phyloP scores from a whole-genome alignment of 1,140 invertebrate genomes.

The Zaprionus davidi region DNA sequence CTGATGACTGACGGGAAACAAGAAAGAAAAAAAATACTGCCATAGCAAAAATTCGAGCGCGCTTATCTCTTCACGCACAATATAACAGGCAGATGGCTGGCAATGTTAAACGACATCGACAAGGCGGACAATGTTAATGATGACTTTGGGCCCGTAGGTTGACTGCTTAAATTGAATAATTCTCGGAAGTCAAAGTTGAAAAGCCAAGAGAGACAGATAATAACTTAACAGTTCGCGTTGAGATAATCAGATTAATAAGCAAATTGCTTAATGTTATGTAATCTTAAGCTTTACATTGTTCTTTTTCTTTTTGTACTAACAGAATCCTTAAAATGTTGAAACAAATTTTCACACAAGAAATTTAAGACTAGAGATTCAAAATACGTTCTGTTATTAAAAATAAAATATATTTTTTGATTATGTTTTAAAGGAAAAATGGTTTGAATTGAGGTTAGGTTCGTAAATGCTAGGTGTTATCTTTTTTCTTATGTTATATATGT shows the following conservation, averaged over 20 bases:
- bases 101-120: conserved; percentile 50
- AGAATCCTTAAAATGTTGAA: not conserved
- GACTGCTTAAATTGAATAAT: conserved; percentile 20
- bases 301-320: not conserved
- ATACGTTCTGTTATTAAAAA: too few species aligned
- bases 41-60: conserved; percentile 39
- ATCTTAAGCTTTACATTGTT: not conserved
- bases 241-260: not conserved
- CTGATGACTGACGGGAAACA: conserved; percentile 31
- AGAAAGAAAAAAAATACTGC: not conserved
- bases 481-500: too few species aligned
- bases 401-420: too few species aligned
- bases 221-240: not conserved
- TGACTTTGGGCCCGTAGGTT: conserved; percentile 1
- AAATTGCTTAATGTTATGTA: not conserved
- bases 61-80: conserved; percentile 77
- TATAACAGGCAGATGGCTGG: conserved; percentile 60
- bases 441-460: too few species aligned
- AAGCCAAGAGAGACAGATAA: conserved; percentile 24
- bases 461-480: too few species aligned
- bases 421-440: too few species aligned
- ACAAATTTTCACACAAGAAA: too few species aligned
- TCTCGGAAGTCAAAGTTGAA: not conserved
- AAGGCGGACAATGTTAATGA: conserved; percentile 31
- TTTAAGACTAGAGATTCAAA: too few species aligned